phyloP scores from a whole-genome alignment of 2,888 invertebrate species.

The Boloria selene region DNA sequence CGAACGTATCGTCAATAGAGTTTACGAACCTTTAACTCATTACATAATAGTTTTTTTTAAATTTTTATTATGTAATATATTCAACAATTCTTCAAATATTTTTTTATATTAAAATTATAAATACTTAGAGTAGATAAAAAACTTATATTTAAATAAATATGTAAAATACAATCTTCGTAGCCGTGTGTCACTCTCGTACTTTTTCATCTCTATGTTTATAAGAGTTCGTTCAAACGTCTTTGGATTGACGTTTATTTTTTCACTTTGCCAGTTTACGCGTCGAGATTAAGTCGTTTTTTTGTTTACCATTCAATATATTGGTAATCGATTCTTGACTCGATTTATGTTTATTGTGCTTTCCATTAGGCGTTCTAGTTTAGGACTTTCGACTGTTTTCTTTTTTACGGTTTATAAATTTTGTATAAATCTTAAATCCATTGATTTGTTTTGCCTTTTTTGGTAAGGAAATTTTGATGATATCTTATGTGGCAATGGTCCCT shows the following conservation, averaged over 20 bases:
- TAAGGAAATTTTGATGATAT: too few species aligned
- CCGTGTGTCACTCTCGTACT: slow-evolving; percentile 21
- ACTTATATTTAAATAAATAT: too few species aligned
- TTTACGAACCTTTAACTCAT: too few species aligned
- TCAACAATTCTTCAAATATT: too few species aligned
- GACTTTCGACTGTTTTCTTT: background rate
- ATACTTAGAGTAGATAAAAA: background rate
- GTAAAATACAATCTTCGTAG: background rate
- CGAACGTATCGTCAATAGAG: too few species aligned
- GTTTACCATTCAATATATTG: slow-evolving; percentile 31
- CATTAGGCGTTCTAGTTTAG: slow-evolving; percentile 28
- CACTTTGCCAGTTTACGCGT: slow-evolving; percentile 30
- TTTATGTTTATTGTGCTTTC: slow-evolving; percentile 31
- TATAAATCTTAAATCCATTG: too few species aligned
- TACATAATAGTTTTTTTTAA: too few species aligned
- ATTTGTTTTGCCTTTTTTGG: too few species aligned
- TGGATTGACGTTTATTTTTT: slow-evolving; percentile 29
- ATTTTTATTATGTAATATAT: background rate
- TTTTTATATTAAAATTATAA: too few species aligned
- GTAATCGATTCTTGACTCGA: slow-evolving; percentile 29
- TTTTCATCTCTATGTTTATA: slow-evolving; percentile 25
- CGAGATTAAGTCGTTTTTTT: slow-evolving; percentile 32
- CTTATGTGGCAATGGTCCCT: too few species aligned
- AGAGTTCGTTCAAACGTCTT: slow-evolving; percentile 26
- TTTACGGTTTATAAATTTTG: too few species aligned